Conservation (phyloP, 2,888 invertebrate genomes). For the Dryomyza anilis region DNA sequence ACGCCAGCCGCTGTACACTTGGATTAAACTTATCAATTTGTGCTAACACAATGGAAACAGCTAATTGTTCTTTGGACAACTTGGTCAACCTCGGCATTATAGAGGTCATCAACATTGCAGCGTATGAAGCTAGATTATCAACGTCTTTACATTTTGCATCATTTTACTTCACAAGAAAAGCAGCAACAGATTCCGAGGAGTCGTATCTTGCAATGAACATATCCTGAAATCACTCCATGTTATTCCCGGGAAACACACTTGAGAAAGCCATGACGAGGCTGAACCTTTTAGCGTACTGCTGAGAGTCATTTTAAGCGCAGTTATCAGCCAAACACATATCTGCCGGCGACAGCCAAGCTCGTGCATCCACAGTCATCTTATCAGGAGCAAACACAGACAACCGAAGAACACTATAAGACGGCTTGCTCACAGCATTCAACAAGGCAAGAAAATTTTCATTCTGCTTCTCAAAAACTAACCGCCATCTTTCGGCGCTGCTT, state of each 20-base stretch:
- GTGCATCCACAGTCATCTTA: neutral
- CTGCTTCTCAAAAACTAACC: neutral
- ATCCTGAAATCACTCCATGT: neutral
- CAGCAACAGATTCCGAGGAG: no score
- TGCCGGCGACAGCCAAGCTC: neutral
- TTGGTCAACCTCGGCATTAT: neutral
- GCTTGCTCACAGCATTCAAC: no score
- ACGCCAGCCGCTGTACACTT: no score
- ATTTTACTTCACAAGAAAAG: neutral
- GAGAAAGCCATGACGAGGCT: neutral
- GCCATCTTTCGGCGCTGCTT: neutral
- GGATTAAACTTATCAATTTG: neutral
- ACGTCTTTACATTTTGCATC: neutral
- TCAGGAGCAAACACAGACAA: no score
- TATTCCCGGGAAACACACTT: neutral
- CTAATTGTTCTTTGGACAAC: neutral
- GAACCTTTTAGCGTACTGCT: neutral
- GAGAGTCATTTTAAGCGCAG: neutral
- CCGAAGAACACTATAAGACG: no score
- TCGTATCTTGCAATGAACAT: conserved; percentile 20
- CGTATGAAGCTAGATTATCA: neutral
- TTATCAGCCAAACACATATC: neutral
- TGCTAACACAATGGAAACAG: neutral
- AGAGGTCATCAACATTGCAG: neutral
- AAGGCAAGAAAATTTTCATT: no score